A percentile compares a stretch with the other conserved stretches of the same genome.
These are phyloP conservation scores for Patella caerulea DNA, from an alignment of 2,888 invertebrate species.

Conservation along the genomic window DNA sequence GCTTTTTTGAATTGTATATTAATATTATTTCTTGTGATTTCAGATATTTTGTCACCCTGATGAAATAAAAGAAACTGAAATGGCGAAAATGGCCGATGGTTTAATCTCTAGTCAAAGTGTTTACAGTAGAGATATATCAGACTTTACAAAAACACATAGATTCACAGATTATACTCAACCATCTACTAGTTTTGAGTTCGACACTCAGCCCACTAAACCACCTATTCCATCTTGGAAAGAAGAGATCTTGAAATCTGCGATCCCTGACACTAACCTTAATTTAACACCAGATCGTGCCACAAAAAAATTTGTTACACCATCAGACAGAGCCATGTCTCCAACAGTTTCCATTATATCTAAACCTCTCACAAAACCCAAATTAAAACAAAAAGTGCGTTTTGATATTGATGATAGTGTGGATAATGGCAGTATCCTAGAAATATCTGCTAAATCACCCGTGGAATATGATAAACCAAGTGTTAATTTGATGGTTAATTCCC, in stretches of 20 bases:
- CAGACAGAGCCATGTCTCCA: neutral
- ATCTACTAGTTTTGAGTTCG: constrained; percentile 10
- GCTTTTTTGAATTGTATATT: too few relatives aligned
- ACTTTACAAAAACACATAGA: neutral
- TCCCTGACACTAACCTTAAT: constrained; percentile 50
- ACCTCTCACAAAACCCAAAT: constrained; percentile 16
- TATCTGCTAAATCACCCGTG: constrained; percentile 23
- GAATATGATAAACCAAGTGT: constrained; percentile 23
- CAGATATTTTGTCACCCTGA: too few relatives aligned
- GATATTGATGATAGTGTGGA: constrained; percentile 41
- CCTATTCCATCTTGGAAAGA: constrained; percentile 30
- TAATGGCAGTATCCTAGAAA: neutral
- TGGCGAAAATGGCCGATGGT: neutral
- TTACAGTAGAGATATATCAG: neutral
- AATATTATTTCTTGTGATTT: too few relatives aligned
- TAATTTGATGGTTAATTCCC: constrained; percentile 25
- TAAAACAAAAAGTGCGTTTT: constrained; percentile 48
- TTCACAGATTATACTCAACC: neutral
- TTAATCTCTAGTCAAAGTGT: neutral
- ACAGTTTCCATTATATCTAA: neutral
- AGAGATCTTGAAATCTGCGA: constrained; percentile 10
- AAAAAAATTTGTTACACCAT: constrained; percentile 19
- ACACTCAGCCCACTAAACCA: constrained; percentile 11
- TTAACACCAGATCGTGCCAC: constrained; percentile 54
- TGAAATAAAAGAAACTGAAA: neutral